A percentile compares a stretch with the other conserved stretches of the same genome.
phyloP scores from a whole-genome alignment of 2,797 vertebrate species.

The Arctocebus calabarensis region DNA sequence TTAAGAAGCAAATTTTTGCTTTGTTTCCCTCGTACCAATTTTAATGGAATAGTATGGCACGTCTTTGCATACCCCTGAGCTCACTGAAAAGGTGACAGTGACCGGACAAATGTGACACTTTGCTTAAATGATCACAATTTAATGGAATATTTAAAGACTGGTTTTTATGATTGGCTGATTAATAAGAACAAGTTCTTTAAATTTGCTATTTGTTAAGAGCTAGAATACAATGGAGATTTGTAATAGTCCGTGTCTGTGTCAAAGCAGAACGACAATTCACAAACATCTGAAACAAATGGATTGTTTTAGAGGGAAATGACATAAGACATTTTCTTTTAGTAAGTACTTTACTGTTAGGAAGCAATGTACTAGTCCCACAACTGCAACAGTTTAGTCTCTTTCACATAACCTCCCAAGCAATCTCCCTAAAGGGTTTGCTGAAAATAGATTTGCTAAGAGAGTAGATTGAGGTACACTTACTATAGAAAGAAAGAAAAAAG shows the following conservation, averaged over 20 bases:
- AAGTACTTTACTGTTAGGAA: neutral
- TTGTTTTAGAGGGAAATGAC: neutral
- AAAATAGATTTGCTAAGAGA: neutral
- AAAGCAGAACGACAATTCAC: neutral
- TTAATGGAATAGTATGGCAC: neutral
- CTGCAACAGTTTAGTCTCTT: neutral
- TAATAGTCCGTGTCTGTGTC: neutral
- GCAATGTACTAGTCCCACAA: neutral
- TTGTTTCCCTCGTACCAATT: constrained; percentile 16
- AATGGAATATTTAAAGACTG: constrained; percentile 8
- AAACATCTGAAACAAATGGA: constrained; percentile 1
- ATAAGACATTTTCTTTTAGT: neutral
- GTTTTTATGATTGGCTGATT: constrained; percentile 52
- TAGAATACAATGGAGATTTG: neutral
- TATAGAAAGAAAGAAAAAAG: neutral
- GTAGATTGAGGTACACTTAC: neutral
- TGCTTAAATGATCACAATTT: constrained; percentile 30
- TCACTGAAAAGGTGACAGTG: neutral
- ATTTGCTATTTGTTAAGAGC: neutral
- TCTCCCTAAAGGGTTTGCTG: neutral
- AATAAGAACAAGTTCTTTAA: neutral
- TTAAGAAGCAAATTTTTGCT: constrained; percentile 1
- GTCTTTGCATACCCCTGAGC: neutral
- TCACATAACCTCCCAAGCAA: neutral
- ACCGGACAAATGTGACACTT: constrained; percentile 54